These are phyloP conservation scores for Aricia artaxerxes DNA, from an alignment of 2,888 invertebrate genomes.

Conservation along the genomic window DNA sequence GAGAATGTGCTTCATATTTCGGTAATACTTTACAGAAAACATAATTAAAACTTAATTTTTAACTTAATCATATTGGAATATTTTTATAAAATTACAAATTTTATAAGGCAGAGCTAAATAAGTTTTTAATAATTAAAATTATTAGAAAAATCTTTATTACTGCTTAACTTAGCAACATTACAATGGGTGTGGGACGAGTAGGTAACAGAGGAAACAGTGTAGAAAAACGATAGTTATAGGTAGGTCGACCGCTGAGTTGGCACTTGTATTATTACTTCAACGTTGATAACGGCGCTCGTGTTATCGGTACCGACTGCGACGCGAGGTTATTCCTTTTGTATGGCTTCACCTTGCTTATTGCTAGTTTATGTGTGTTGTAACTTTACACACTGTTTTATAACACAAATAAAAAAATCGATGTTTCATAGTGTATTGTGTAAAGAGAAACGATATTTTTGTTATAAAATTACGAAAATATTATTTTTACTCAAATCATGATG, in stretches of 20 bases:
- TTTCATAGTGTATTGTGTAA: neutral
- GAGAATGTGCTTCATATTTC: constrained; percentile 42
- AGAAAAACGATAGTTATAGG: constrained; percentile 72
- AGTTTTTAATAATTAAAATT: constrained; percentile 31
- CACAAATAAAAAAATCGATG: neutral
- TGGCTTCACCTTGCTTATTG: constrained; percentile 60
- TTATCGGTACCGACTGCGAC: constrained; percentile 55
- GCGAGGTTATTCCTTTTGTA: constrained; percentile 65
- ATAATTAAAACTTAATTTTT: constrained; percentile 35
- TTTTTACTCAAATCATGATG: neutral
- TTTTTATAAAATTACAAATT: constrained; percentile 29
- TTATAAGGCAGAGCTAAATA: neutral
- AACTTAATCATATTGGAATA: constrained; percentile 14
- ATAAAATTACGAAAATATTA: neutral
- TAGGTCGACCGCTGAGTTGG: constrained; percentile 77
- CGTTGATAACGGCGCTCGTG: constrained; percentile 65
- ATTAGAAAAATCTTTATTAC: constrained; percentile 37
- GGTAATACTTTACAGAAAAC: constrained; percentile 47
- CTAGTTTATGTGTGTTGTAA: constrained; percentile 47
- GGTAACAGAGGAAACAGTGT: constrained; percentile 64
- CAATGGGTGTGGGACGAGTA: constrained; percentile 66
- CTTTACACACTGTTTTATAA: constrained; percentile 46
- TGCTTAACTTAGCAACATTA: constrained; percentile 60
- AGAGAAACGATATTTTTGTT: neutral
- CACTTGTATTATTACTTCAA: constrained; percentile 69